phyloP scores from a whole-genome alignment of 2,888 invertebrate species.

The Ypsolopha scabrella region DNA sequence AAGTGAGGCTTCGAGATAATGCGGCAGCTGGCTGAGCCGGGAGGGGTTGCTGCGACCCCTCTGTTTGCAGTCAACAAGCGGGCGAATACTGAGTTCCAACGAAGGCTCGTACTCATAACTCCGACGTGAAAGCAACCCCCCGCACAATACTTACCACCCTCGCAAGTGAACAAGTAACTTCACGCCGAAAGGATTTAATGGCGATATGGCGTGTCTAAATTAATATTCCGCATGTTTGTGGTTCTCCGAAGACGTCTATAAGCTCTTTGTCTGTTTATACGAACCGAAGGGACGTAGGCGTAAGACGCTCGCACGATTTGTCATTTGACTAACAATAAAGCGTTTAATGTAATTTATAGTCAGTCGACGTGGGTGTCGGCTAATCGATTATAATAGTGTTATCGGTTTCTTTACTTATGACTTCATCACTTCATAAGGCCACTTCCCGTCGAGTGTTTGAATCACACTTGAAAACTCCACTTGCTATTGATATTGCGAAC shows the following conservation, averaged over 20 bases:
- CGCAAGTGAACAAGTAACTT: slow-evolving; percentile 31
- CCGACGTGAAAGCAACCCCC: slow-evolving; percentile 21
- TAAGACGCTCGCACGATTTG: slow-evolving; percentile 47
- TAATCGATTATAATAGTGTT: slow-evolving; percentile 3
- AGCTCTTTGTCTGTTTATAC: slow-evolving; percentile 10
- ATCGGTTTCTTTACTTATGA: neutral
- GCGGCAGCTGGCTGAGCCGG: slow-evolving; percentile 39
- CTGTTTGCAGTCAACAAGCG: slow-evolving; percentile 38
- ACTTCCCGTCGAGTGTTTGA: slow-evolving; percentile 7
- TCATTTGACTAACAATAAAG: slow-evolving; percentile 58
- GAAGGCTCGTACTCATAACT: slow-evolving; percentile 20
- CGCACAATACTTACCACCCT: slow-evolving; percentile 31
- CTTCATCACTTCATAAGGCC: slow-evolving; percentile 28
- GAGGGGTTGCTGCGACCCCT: slow-evolving; percentile 22
- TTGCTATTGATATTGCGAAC: too few species aligned
- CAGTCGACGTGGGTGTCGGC: slow-evolving; percentile 6
- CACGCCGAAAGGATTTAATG: slow-evolving; percentile 47
- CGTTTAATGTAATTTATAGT: slow-evolving; percentile 56
- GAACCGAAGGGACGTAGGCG: slow-evolving; percentile 30
- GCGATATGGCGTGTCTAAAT: slow-evolving; percentile 56
- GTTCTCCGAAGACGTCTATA: neutral
- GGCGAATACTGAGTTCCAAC: slow-evolving; percentile 28
- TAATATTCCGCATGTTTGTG: neutral
- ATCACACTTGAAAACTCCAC: too few species aligned
- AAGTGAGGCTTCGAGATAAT: slow-evolving; percentile 33